Base-by-base conservation (phyloP, 2,113 vertebrate genomes). In the Thryonomys swinderianus region DNA sequence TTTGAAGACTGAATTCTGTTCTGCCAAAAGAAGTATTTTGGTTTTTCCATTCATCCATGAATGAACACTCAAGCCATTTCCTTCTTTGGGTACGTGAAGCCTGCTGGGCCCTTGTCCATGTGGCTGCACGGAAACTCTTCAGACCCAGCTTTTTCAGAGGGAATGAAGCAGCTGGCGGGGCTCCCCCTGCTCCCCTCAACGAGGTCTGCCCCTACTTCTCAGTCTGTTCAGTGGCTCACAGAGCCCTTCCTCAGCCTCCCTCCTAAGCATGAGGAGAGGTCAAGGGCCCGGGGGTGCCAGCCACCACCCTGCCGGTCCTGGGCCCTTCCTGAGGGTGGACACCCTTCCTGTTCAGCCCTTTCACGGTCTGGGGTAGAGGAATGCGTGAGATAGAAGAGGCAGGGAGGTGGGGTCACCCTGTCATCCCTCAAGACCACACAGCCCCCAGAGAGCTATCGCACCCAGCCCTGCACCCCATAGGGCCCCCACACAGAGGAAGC, bases 381-480 rank as follows among this genome's bases (percentile, higher is more conserved):
- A 21, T 12, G 37, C 23, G 42, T 2, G 12, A 40, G 67, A 20
- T 21, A 73, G 37, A 45, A 13, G 13, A 73, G 71, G 40, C 12
- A 5, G 71, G 66, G 76, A 71, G 21, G 81, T 2, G 25, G 34
- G 67, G 18, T 37, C 11, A 13, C 16, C 61, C 11, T 40, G 61
- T 27, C 74, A 53, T 12, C 17, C 34, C 1, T 1, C 37, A 1
- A 59, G 37, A n/a, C 14, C 2, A n/a, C 14, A 11, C 53, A 14
- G 23, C 55, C 34, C 10, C 62, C 18, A 21, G 23, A 81, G 27
- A 67, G 20, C 7, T 11, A 57, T n/a, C 30, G 12, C 57, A 13
- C 12, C 48, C 51, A 1, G 10, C 3, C 42, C 85, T 18, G 17
- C 4, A 9, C 25, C 66, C 40, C 0, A 0, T 11, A 2, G 4